Evolutionary conservation across 2,113 vertebrate genomes (phyloP), one percentile per base, ranked within the genome.

Genomic region (Boulengerochromis microlepis): DNA sequence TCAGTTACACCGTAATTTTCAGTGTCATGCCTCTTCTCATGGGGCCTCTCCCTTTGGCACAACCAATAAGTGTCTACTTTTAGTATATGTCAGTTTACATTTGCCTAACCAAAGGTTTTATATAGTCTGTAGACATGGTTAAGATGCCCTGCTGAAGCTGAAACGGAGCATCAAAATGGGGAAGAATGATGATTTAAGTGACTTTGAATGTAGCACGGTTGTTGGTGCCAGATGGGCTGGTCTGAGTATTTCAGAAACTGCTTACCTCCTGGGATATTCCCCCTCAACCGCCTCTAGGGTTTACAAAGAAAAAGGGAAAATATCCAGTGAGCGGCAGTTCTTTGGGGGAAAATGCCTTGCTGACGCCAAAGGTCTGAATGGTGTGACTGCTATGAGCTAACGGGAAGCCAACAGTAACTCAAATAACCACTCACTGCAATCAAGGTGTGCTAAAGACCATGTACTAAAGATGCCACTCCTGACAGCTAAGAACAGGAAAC

Each of bases 1-100:
- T 13, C 29, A 40, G 40, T 33, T 81, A 78, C 54, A 61, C 45
- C 18, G 6, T 90, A 40, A 93, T 92, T 87, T 90, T 83, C 69
- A 38, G 18, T 38, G 52, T 53, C 61, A 5, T 22, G 12, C 40
- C 4, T 78, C 16, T 84, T 53, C 26, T 26, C 38, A 12, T 81
- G 50, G 53, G 54, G n/a, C 50, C 4, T 78, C 8, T 82, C 3
- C 3, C 7, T 19, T 50, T 78, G 71, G 71, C 40, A 50, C 42
- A 76, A 47, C 24, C 71, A 76, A 2, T 50, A 29, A 33, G 1
- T 45, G 16, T 66, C 15, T 64, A 22, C 33, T 26, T 16, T 16
- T 38, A 82, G 12, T 29, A 13, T 45, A 26, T 16, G 22, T 45
- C n/a, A 40, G 66, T 71, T 71, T 71, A 42, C 66, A 71, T 71